Evolutionary conservation across 2,797 vertebrate species (phyloP).

Genomic region (Acanthiza pusilla): DNA sequence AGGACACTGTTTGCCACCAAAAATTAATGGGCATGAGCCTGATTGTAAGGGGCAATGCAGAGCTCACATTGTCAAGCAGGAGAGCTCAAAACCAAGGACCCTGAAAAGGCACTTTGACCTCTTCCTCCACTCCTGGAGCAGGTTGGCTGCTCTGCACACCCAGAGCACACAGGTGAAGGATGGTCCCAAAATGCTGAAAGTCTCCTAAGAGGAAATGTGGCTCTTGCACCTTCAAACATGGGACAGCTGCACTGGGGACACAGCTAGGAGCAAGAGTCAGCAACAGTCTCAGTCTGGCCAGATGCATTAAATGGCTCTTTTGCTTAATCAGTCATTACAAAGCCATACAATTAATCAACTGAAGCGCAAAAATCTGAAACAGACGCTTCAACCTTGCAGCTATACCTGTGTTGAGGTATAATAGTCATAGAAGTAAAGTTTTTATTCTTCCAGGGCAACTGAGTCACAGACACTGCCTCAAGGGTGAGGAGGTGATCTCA

Average conservation of each 20-base stretch:
- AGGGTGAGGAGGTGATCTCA: background rate
- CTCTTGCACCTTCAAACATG: background rate
- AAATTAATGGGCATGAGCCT: background rate
- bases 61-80: background rate
- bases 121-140: background rate
- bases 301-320: background rate
- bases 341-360: background rate
- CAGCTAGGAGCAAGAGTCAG: background rate
- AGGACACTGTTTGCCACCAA: background rate
- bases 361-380: background rate
- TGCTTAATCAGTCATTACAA: background rate
- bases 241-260: background rate
- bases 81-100: background rate
- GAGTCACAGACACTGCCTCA: background rate
- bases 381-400: background rate
- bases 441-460: background rate
- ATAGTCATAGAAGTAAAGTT: background rate
- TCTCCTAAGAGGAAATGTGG: background rate
- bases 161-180: background rate
- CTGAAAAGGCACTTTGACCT: background rate
- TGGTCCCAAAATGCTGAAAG: background rate
- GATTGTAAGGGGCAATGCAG: background rate
- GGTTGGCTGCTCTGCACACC: accelerated
- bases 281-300: background rate
- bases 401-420: background rate